Base-by-base conservation (phyloP, 2,113 vertebrate species). In the Phaethornis superciliosus region DNA sequence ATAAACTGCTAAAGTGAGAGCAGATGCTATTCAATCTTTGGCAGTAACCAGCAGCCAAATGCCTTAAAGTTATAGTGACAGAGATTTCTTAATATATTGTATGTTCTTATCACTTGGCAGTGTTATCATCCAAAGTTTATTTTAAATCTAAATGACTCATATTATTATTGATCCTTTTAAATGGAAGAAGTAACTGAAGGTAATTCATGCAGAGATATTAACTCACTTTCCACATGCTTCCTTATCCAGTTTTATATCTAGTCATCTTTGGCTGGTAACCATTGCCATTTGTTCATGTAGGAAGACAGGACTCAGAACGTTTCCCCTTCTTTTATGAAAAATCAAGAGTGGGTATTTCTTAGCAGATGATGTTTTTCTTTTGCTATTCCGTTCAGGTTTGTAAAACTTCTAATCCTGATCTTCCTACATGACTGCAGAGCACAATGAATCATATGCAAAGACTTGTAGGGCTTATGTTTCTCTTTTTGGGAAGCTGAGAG, bases 1-100 rank as follows among this genome's bases (percentile, higher is more conserved):
- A 95, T 90, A 95, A 97, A 96, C 96, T 96, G 94, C 96, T 96
- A 78, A 96, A 97, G 90, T 94, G 93, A 95, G 96, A 97, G 96
- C 95, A 97, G 96, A 96, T 97, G 96, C 96, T 96, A 6, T 32
- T 78, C 81, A 65, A 85, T 95, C 86, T 89, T 93, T 91, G 91
- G 95, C 96, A 95, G 88, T 44, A 83, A 90, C 93, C 86, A 95
- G 81, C 88, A 95, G 96, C 86, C 93, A 97, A 95, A 97, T 97
- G 93, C 95, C 95, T 96, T 75, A 92, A 82, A 96, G 95, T 96
- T 91, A 95, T 16, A 81, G 90, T 55, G 89, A 81, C 87, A 94
- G 78, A 93, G 75, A n/a, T 95, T 97, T 95, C 82, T 69, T 95
- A 94, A 75, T 92, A 87, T 75, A 67, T 64, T 86, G 56, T 93